A percentile compares a stretch with the other conserved stretches of the same genome.
phyloP scores from a whole-genome alignment of 2,888 invertebrate species.

The Rhagonycha fulva region DNA sequence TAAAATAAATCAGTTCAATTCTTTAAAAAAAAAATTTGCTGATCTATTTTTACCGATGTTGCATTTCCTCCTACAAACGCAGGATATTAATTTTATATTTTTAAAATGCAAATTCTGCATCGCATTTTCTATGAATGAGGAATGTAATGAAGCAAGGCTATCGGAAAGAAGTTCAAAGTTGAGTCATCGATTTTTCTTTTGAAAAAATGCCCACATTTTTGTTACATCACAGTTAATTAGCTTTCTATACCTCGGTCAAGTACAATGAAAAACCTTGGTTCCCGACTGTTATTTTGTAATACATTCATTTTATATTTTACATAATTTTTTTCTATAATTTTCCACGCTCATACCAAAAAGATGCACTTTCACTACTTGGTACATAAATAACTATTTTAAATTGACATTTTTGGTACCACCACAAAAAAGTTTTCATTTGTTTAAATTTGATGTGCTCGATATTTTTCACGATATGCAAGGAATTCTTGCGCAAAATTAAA shows the following conservation, averaged over 20 bases:
- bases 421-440: neutral
- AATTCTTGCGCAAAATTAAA: neutral
- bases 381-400: too few relatives aligned
- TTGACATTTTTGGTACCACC: neutral
- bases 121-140: neutral
- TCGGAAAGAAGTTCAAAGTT: neutral
- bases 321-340: too few relatives aligned
- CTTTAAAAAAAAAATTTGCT: neutral
- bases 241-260: neutral
- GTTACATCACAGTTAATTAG: neutral
- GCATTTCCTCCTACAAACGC: neutral
- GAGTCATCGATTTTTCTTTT: neutral
- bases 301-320: too few relatives aligned
- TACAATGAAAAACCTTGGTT: neutral
- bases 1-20: neutral
- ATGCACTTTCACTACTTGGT: too few relatives aligned
- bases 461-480: neutral
- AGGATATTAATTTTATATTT: neutral
- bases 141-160: neutral
- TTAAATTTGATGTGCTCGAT: neutral
- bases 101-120: neutral
- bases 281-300: neutral
- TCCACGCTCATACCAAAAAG: too few relatives aligned
- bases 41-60: neutral
- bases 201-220: neutral